Base-by-base conservation (phyloP, 2,797 vertebrate species). In the Coluber constrictor region DNA sequence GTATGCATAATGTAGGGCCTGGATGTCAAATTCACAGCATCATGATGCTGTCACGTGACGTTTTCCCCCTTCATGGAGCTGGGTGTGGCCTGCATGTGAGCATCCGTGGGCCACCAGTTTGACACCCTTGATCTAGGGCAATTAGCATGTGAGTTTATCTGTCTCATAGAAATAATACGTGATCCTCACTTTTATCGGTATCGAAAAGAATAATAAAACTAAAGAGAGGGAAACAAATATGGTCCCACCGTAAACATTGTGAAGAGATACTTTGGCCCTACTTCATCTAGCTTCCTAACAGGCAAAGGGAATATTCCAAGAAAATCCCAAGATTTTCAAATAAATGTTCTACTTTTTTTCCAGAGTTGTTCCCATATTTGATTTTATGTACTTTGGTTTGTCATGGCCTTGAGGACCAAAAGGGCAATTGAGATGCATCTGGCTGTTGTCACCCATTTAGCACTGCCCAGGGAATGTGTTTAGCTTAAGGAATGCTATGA, bases 391-490 rank as follows among this genome's bases (percentile, higher is more conserved):
- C 63, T 70, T 32, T n/a, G n/a, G 29, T 66, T 66, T 66, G 29
- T 66, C 63, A 66, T 66, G 12, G 13, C 29, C 0, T 2, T 66
- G 63, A 66, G 12, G 29, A 5, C 63, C 29, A n/a, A n/a, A 66
- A 66, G n/a, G n/a, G 2, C 15, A 70, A 70, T 66, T n/a, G 12
- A 66, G 63, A n/a, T 18, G 66, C 2, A 70, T 70, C 6, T 70
- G 66, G n/a, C n/a, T 1, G 0, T 32, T 70, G n/a, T 70, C 66
- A 70, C n/a, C 15, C n/a, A 70, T 16, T 32, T 70, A 16, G 5
- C n/a, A 32, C 29, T 32, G 15, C 15, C 15, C n/a, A 70, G 15
- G n/a, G 15, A 74, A 1, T 0, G 1, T 0, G 16, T 74, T 6
- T 74, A 37, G 1, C n/a, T 32, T 74, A 37, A 3, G n/a, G n/a